These are phyloP conservation scores for Petaurus breviceps DNA, from an alignment of 2,113 vertebrate genomes.

Conservation along the genomic window DNA sequence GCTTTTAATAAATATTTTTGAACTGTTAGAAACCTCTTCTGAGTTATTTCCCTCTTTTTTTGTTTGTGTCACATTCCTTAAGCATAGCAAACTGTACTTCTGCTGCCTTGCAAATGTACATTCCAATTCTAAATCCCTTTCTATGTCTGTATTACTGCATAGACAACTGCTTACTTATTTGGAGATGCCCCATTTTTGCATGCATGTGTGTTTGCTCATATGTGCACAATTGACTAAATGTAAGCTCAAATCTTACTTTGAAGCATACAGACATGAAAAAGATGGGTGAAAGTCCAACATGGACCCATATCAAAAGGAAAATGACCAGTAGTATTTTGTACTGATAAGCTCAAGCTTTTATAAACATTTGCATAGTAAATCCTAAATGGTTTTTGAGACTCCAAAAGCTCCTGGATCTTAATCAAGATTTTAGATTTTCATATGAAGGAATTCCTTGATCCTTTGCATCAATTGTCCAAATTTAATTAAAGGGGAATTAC, in stretches of 20 bases:
- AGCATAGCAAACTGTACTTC: constrained; percentile 29
- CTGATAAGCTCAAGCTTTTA: not conserved
- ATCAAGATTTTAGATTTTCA: not conserved
- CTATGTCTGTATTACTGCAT: not conserved
- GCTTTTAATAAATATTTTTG: too few relatives aligned
- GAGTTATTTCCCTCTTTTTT: not conserved
- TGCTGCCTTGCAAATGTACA: not conserved
- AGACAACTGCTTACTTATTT: not conserved
- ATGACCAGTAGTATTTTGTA: not conserved
- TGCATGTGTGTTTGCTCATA: not conserved
- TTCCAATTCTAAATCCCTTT: constrained; percentile 31
- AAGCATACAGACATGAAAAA: constrained; percentile 14
- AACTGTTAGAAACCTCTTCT: too few relatives aligned
- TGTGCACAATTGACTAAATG: constrained; percentile 2
- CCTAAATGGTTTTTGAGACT: not conserved
- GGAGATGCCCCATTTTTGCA: not conserved
- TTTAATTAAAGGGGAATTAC: not conserved
- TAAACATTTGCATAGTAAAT: not conserved
- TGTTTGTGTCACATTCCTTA: not conserved
- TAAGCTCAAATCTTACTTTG: constrained; percentile 19
- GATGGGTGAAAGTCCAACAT: not conserved
- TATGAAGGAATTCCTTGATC: not conserved
- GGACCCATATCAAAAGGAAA: not conserved
- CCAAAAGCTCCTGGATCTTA: not conserved
- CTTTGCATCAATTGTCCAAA: not conserved